phyloP scores from a whole-genome alignment of 2,113 vertebrate genomes.

The Tychaedon coryphoeus region DNA sequence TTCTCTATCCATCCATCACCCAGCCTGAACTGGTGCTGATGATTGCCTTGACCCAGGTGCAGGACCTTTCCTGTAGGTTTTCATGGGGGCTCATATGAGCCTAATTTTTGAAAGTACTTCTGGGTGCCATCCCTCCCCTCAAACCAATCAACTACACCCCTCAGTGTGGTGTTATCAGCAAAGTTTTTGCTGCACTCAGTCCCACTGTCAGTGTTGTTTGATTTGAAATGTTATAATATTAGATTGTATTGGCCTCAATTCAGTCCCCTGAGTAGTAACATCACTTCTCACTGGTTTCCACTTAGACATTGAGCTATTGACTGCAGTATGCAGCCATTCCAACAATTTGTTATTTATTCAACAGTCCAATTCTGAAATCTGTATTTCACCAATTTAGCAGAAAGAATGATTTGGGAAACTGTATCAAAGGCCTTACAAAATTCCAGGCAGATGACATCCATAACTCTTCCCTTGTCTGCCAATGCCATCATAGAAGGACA shows the following conservation, averaged over 20 bases:
- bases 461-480: background rate
- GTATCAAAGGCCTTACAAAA: background rate
- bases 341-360: background rate
- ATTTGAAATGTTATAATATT: background rate
- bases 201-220: background rate
- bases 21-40: background rate
- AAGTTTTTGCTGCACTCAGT: background rate
- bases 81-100: background rate
- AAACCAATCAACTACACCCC: too few species aligned
- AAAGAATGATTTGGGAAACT: background rate
- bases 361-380: background rate
- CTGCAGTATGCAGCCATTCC: rapidly evolving
- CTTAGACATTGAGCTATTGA: background rate
- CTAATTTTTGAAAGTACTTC: background rate
- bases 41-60: background rate
- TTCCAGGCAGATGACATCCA: background rate
- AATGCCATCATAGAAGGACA: background rate
- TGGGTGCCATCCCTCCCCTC: background rate
- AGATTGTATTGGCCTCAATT: too few species aligned
- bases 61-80: background rate
- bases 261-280: background rate
- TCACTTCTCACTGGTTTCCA: background rate
- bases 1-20: background rate
- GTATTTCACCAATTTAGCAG: background rate
- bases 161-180: background rate